Evolutionary conservation across 2,888 invertebrate genomes (phyloP).

Genomic region (Bursaphelenchus okinawaensis): DNA sequence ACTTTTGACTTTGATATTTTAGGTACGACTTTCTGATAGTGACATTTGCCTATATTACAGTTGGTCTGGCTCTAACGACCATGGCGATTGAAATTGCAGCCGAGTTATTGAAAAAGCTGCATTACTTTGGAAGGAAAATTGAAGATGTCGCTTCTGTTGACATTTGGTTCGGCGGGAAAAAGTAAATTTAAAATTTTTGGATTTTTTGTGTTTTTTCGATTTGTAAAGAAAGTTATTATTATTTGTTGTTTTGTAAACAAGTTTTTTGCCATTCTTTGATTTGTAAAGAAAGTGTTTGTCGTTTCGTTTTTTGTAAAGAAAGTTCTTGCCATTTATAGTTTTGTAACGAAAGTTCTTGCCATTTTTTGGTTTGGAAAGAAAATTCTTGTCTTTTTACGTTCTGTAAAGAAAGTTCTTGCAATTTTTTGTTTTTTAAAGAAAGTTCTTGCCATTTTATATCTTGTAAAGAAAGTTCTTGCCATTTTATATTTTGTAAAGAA

Average conservation of each 20-base stretch:
- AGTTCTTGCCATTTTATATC: neutral
- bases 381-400: neutral
- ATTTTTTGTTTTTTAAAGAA: no score
- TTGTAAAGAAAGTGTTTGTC: neutral
- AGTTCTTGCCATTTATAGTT: neutral
- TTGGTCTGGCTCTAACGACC: slow-evolving; percentile 50
- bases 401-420: neutral
- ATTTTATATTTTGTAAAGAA: neutral
- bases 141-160: slow-evolving; percentile 47
- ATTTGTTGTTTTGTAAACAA: no score
- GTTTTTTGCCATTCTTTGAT: neutral
- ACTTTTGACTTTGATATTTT: slow-evolving; percentile 15
- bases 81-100: slow-evolving; percentile 50
- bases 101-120: slow-evolving; percentile 46
- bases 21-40: slow-evolving; percentile 47
- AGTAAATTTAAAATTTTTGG: slow-evolving; percentile 30
- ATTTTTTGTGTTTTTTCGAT: no score
- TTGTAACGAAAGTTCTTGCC: neutral
- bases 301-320: neutral
- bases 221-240: neutral
- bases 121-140: slow-evolving; percentile 52
- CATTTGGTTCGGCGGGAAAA: slow-evolving; percentile 54
- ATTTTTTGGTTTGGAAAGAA: no score
- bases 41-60: slow-evolving; percentile 44
- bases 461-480: neutral